Percentiles rank a stretch among this genome's conserved stretches.
Conservation (phyloP, 2,888 invertebrate genomes). For the Volucella bombylans region DNA sequence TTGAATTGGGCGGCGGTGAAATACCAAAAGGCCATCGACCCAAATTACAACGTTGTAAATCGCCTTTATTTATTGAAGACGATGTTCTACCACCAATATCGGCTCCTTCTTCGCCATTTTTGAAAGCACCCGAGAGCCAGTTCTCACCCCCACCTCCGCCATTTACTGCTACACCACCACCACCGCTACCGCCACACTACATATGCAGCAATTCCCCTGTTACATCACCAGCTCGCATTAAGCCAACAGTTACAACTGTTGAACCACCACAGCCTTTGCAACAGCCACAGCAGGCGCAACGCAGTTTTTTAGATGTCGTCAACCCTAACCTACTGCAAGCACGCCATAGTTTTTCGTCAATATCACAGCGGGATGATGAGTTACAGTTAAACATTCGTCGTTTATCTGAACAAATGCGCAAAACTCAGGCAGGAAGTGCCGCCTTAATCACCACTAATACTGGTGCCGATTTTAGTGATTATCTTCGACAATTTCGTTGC, state of each 20-base stretch:
- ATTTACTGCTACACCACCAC: constrained; percentile 66
- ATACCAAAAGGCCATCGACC: constrained; percentile 75
- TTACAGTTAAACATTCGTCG: constrained; percentile 81
- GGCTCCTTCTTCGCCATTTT: constrained; percentile 79
- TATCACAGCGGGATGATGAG: constrained; percentile 79
- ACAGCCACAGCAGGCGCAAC: constrained; percentile 69
- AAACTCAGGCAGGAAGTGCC: constrained; percentile 67
- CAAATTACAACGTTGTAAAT: constrained; percentile 77
- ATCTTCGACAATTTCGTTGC: constrained; percentile 76
- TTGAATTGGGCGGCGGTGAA: constrained; percentile 73
- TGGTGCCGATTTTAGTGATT: constrained; percentile 76
- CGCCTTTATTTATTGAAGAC: constrained; percentile 75
- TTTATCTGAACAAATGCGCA: constrained; percentile 80
- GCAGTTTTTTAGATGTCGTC: constrained; percentile 77
- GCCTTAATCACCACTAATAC: constrained; percentile 74
- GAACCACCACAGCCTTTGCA: constrained; percentile 50
- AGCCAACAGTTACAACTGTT: constrained; percentile 76
- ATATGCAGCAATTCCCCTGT: constrained; percentile 72
- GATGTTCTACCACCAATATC: constrained; percentile 74
- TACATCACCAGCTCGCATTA: constrained; percentile 64
- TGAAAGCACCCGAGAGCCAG: constrained; percentile 75
- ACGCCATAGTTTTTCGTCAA: constrained; percentile 81
- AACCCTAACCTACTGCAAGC: constrained; percentile 78
- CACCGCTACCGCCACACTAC: constrained; percentile 60
- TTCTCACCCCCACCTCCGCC: constrained; percentile 74